A percentile compares a stretch with the other conserved stretches of the same genome.
Evolutionary conservation across 2,113 vertebrate genomes (phyloP).

Genomic region (Callospermophilus lateralis): DNA sequence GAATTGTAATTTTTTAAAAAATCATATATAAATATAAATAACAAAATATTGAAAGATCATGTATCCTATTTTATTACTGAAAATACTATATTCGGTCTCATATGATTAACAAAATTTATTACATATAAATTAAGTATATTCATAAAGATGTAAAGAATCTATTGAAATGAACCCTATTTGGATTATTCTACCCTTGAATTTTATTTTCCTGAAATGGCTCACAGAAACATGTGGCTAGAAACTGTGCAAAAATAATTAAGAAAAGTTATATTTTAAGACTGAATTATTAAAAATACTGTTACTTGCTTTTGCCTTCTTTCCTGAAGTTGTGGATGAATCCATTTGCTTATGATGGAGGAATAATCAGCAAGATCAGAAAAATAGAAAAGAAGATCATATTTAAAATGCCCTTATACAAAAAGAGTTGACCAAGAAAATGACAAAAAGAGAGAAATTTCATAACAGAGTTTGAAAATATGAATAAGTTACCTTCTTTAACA

Average conservation of each 20-base stretch:
- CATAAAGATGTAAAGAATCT: neutral
- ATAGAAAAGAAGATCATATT: neutral
- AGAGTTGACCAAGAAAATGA: neutral
- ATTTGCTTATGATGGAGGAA: neutral
- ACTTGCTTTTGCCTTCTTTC: neutral
- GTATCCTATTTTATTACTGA: neutral
- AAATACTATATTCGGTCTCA: neutral
- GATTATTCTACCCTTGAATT: neutral
- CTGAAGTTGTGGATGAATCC: neutral
- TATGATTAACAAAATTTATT: slow-evolving; percentile 10
- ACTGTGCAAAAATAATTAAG: neutral
- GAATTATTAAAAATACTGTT: neutral
- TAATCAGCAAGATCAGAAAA: neutral
- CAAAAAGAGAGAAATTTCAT: neutral
- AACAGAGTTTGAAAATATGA: neutral
- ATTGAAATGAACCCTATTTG: neutral
- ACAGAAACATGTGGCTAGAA: neutral
- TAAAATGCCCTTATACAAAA: neutral
- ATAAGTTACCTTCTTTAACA: neutral
- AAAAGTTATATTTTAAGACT: neutral
- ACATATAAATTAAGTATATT: neutral
- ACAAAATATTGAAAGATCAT: neutral
- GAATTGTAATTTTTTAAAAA: neutral
- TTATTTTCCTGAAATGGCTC: neutral
- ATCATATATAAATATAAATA: neutral